Evolutionary conservation across 1,140 invertebrate species (phyloP).

Genomic region (Popillia japonica): DNA sequence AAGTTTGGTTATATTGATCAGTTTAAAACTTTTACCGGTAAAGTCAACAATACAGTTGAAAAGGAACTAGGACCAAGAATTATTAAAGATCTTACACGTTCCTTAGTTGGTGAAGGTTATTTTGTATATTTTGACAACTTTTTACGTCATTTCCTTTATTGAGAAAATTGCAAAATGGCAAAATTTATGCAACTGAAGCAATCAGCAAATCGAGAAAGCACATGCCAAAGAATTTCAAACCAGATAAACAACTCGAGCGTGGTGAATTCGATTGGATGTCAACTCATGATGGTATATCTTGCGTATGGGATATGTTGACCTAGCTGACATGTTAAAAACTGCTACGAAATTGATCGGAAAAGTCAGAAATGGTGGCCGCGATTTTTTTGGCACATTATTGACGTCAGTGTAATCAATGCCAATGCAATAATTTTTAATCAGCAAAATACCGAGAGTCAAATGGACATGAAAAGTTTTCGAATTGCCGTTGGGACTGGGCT

Average conservation of each 20-base stretch:
- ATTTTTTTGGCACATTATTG: constrained; percentile 42
- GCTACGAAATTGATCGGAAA: constrained; percentile 57
- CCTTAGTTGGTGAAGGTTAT: constrained; percentile 50
- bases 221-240: constrained; percentile 50
- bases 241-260: constrained; percentile 56
- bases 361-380: constrained; percentile 55
- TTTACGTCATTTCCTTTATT: constrained; percentile 53
- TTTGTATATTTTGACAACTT: constrained; percentile 57
- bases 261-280: constrained; percentile 57
- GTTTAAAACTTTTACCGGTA: constrained; percentile 38
- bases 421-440: constrained; percentile 45
- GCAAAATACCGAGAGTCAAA: too few species aligned
- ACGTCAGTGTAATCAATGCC: constrained; percentile 43
- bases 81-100: constrained; percentile 53
- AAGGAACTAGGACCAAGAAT: constrained; percentile 55
- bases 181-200: constrained; percentile 55
- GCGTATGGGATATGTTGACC: constrained; percentile 59
- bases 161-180: constrained; percentile 48
- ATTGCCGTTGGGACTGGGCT: too few species aligned
- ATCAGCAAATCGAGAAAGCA: constrained; percentile 53
- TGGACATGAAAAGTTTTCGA: too few species aligned
- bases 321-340: constrained; percentile 56
- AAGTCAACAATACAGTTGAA: constrained; percentile 53
- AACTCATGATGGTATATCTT: constrained; percentile 55
- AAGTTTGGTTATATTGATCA: constrained; percentile 2